phyloP scores from a whole-genome alignment of 92 coral and sea anemone genomes.

The Siderastrea radians region DNA sequence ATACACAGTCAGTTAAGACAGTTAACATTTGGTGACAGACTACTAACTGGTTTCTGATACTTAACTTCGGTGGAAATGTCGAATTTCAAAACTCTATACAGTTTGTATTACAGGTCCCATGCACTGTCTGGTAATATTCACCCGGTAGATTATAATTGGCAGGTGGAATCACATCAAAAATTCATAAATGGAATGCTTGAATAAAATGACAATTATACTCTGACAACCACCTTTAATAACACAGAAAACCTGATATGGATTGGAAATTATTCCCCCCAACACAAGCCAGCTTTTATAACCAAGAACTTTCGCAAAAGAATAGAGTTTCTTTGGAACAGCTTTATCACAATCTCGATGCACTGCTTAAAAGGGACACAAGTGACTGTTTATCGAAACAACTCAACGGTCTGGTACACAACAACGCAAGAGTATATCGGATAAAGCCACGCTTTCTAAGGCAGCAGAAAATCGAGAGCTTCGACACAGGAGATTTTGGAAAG shows the following conservation, averaged over 20 bases:
- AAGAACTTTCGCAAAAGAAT: not conserved
- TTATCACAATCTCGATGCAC: slow-evolving; percentile 37
- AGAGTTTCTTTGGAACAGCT: slow-evolving; percentile 45
- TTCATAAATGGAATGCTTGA: slow-evolving; percentile 6
- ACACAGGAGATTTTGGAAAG: not conserved
- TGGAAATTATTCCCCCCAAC: slow-evolving; percentile 25
- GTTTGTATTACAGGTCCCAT: not conserved
- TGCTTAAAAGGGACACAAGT: slow-evolving; percentile 52
- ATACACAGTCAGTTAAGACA: too few species aligned
- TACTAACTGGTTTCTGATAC: too few species aligned
- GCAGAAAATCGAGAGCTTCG: not conserved
- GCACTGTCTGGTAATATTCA: slow-evolving; percentile 1
- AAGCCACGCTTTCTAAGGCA: not conserved
- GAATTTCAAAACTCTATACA: not conserved
- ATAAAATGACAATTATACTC: not conserved
- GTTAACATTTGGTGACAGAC: too few species aligned
- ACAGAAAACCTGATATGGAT: slow-evolving; percentile 5
- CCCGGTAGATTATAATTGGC: not conserved
- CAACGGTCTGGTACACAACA: slow-evolving; percentile 40
- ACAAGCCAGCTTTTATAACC: not conserved
- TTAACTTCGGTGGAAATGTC: not conserved
- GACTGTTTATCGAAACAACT: slow-evolving; percentile 67
- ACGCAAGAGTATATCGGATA: slow-evolving; percentile 35
- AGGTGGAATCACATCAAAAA: slow-evolving; percentile 11
- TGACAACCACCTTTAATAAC: not conserved